Evolutionary conservation across 2,888 invertebrate genomes (phyloP), one percentile per base, ranked within the genome.

Genomic region (Smittia aterrima): DNA sequence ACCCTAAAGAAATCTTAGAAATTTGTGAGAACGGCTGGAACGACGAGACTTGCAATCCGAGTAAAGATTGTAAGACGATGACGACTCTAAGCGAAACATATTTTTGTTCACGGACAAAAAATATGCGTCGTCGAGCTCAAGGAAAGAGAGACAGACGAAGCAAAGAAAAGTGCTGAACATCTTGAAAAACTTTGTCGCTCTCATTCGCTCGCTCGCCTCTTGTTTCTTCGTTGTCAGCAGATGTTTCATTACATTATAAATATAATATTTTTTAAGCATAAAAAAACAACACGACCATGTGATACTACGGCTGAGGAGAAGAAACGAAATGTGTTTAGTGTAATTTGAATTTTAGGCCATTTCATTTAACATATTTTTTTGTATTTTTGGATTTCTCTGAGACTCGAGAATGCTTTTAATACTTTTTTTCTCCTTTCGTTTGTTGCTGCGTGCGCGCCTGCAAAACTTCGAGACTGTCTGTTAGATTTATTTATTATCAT

Each of bases 291-390:
- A 40, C 70, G 18, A 72, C 72, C 72, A 72, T 72, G 72, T 72
- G 72, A 72, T 72, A 58, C 72, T 38, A 58, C 18, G 22, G 47
- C 11, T 47, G 47, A 22, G n/a, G 22, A 58, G 54, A 58, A 32
- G 38, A 62, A 72, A 72, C 62, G 72, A 72, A 72, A 72, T 72
- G 72, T 72, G 72, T 72, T 72, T 72, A 62, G 62, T 72, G 72
- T 72, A 72, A 72, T 72, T 72, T 62, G 72, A 72, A 72, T 72
- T 72, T 72, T 72, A 62, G 70, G 54, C 70, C 53, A 70, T 70
- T 68, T 68, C 47, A 58, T 58, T 58, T 58, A 58, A 58, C 58
- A 58, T 58, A 58, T 58, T 58, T 58, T 58, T 58, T 58, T 47
- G 11, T 47, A 58, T 58, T 58, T 58, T 58, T 11, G 58, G 58